phyloP scores from a whole-genome alignment of 1,140 invertebrate species.

The Drosophila ficusphila region DNA sequence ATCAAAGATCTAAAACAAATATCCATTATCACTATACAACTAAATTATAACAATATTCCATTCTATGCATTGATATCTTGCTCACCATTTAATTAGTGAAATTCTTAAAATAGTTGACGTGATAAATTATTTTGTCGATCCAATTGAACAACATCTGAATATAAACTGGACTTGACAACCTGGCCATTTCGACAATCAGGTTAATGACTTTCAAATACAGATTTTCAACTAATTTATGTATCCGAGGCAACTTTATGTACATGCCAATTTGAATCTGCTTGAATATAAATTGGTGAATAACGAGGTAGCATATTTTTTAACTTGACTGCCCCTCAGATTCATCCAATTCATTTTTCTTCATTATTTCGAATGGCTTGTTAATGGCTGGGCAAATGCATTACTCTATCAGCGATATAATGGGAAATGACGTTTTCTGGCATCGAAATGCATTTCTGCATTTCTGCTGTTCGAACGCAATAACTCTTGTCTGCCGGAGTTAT shows the following conservation, averaged over 20 bases:
- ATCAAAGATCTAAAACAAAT: not conserved
- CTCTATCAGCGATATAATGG: conserved; percentile 23
- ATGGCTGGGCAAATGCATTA: conserved; percentile 22
- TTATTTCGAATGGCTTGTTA: conserved; percentile 45
- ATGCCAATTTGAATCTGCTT: conserved; percentile 34
- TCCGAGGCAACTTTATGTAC: conserved; percentile 7
- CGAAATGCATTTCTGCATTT: conserved; percentile 18
- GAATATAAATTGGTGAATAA: conserved; percentile 14
- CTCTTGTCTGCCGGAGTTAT: conserved; percentile 7
- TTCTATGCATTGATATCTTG: not conserved
- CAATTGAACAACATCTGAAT: not conserved
- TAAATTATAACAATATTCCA: not conserved
- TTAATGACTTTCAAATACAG: conserved; percentile 30
- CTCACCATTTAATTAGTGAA: not conserved
- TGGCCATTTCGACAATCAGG: conserved; percentile 2
- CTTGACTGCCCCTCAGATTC: not conserved
- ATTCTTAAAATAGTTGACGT: not conserved
- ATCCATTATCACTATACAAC: not conserved
- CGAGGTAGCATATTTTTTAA: not conserved
- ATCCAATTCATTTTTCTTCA: conserved; percentile 59
- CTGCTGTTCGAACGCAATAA: conserved; percentile 26
- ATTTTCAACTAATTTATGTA: conserved; percentile 29
- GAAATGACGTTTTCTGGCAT: conserved; percentile 24
- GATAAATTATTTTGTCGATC: not conserved
- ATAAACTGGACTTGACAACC: conserved; percentile 4